Base-by-base conservation (phyloP, 2,113 vertebrate species). In the Sigmodon hispidus region DNA sequence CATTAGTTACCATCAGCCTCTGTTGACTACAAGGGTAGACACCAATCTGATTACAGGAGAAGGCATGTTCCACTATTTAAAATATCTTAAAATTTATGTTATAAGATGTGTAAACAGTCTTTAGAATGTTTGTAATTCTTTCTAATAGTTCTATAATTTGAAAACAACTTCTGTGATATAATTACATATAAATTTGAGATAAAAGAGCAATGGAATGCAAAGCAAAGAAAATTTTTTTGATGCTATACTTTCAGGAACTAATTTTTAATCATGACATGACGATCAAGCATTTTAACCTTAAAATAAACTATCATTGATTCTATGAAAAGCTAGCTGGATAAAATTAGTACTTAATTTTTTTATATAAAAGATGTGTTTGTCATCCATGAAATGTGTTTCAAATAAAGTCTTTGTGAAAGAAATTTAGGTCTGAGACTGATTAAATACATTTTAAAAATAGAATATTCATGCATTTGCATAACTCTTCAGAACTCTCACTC, bases 231-330 rank as follows among this genome's bases (percentile, higher is more conserved):
- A 45, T 12, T 45, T 59, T 31, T 84, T 94, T 90, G 40, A n/a
- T 76, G 48, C 0, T 7, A 63, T 1, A 10, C 1, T 36, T 3
- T 8, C 45, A 63, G 3, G 7, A 61, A 4, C 19, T 93, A 36
- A 87, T 21, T 29, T 83, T 83, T 29, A 93, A 57, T 34, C 7
- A 95, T 2, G 57, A 63, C 4, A 52, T 57, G 22, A 0, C 43
- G 93, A 65, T 77, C 29, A 75, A 87, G 80, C n/a, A 91, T 50
- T 65, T 72, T 61, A 79, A 88, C 43, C 29, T 31, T 85, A 89
- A 75, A 73, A 96, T 55, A 45, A 84, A 26, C 11, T 86, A 16
- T 76, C 45, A 21, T 36, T 3, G 81, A 72, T 70, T 36, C 50
- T 1, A 61, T 84, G 21, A 83, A 61, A 61, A 77, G 11, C 5